Evolutionary conservation across 2,888 invertebrate genomes (phyloP).

Genomic region (Temnothorax rugatulus): DNA sequence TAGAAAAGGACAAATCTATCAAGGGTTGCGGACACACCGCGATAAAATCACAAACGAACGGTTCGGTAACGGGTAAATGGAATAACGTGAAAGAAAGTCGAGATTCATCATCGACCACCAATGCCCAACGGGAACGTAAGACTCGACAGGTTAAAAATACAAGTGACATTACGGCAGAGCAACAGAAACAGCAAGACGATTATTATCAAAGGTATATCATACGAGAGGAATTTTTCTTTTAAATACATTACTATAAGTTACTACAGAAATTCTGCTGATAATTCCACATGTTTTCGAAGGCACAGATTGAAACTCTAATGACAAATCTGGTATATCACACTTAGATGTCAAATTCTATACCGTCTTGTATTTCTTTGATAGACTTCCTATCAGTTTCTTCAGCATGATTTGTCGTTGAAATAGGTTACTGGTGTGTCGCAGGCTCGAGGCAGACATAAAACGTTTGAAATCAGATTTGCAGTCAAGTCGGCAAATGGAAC

Average conservation of each 20-base stretch:
- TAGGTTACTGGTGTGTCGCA: conserved; percentile 86
- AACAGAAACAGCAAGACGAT: conserved; percentile 86
- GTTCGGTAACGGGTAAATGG: conserved; percentile 83
- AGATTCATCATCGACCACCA: conserved; percentile 81
- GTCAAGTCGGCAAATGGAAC: conserved; percentile 90
- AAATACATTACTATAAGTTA: background rate
- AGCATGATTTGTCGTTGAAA: conserved; percentile 72
- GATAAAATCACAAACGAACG: conserved; percentile 85
- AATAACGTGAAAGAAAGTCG: conserved; percentile 85
- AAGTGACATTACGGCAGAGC: conserved; percentile 84
- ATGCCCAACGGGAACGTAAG: conserved; percentile 85
- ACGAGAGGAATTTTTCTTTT: background rate
- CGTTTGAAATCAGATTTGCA: conserved; percentile 91
- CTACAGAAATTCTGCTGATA: conserved; percentile 21
- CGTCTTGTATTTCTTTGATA: conserved; percentile 27
- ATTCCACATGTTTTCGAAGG: conserved; percentile 9
- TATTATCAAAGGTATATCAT: conserved; percentile 86
- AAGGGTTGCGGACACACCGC: conserved; percentile 83
- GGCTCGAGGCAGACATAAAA: conserved; percentile 91
- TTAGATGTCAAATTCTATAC: conserved; percentile 22
- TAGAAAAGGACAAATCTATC: conserved; percentile 86
- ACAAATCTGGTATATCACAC: conserved; percentile 39
- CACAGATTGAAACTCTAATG: conserved; percentile 41
- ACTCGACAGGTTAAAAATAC: conserved; percentile 84
- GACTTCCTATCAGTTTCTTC: conserved; percentile 57